phyloP scores from a whole-genome alignment of 2,797 vertebrate species.

The Myoxocephalus aenaeus region DNA sequence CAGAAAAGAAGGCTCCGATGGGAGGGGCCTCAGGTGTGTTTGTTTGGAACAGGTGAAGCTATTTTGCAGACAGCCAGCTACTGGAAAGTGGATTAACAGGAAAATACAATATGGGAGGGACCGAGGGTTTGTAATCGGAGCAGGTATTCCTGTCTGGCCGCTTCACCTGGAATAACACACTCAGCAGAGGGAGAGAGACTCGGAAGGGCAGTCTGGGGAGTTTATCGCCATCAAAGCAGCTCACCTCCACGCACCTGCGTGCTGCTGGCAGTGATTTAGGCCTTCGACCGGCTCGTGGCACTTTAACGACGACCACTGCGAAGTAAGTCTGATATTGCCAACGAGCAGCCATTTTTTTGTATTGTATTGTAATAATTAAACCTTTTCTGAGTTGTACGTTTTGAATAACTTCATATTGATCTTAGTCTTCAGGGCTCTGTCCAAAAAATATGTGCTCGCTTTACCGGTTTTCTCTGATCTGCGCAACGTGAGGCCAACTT shows the following conservation, averaged over 20 bases:
- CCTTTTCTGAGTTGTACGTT: fast-evolving
- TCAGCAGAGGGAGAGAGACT: too few relatives aligned
- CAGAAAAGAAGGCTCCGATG: too few relatives aligned
- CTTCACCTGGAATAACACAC: background rate
- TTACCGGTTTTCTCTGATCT: too few relatives aligned
- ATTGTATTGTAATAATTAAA: background rate
- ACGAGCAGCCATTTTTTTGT: background rate
- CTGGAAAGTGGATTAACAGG: background rate
- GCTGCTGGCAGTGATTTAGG: background rate
- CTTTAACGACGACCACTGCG: background rate
- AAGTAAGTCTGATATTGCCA: constrained; percentile 51
- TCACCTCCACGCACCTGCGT: background rate
- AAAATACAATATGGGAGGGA: constrained; percentile 4
- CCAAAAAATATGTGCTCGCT: too few relatives aligned
- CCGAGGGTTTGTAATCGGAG: constrained; percentile 23
- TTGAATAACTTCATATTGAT: too few relatives aligned
- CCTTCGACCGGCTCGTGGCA: background rate
- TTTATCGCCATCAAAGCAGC: background rate
- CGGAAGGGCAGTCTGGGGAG: fast-evolving
- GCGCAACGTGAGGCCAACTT: too few relatives aligned
- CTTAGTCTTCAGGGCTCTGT: too few relatives aligned
- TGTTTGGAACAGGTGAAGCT: background rate
- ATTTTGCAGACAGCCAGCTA: too few relatives aligned
- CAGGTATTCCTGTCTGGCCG: constrained; percentile 45
- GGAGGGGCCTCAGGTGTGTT: too few relatives aligned